Base-by-base conservation (phyloP, 2,113 vertebrate genomes). In the Emydura subglobosa region DNA sequence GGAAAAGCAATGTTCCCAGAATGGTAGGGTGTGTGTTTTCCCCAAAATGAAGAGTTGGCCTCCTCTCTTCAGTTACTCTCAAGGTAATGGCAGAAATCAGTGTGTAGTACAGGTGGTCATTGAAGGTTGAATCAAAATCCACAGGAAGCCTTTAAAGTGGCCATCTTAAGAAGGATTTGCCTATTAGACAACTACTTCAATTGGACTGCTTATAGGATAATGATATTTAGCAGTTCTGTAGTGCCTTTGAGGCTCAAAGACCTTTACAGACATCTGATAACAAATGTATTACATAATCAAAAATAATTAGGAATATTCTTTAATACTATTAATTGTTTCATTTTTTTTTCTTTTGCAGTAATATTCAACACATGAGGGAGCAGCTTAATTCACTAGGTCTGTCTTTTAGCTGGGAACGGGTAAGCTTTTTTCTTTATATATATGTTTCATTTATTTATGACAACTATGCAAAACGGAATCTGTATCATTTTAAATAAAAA, bases 321-420 rank as follows among this genome's bases (percentile, higher is more conserved):
- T 87, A 91, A 5, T 51, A 83, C 25, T 61, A 27, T 59, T 50
- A 68, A 27, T 51, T 72, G 93, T 91, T 92, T 27, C 42, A 50
- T 86, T 85, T 80, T 88, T 47, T 80, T 57, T 93, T 95, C 44
- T 92, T 97, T 96, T 95, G 5, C 98, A 99, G 99, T 94, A 99
- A 99, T 83, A 99, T 99, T 91, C 92, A 98, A 96, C 98, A 99
- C 93, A 99, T 99, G 99, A 98, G 98, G 91, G 95, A 99, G 83
- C 99, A 99, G 97, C 98, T 99, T 79, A 98, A 99, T 91, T 98
- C 95, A 47, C 98, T 99, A 17, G 99, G 99, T 79, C 98, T 99
- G 79, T 99, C 99, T 95, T 99, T 99, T 98, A 99, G 98, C 88
- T 99, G 99, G 99, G 99, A 99, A 81, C 98, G 99, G 98, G 99